Evolutionary conservation across 2,888 invertebrate species (phyloP), one percentile per base, ranked within the genome.

Genomic region (Orgyia antiqua): DNA sequence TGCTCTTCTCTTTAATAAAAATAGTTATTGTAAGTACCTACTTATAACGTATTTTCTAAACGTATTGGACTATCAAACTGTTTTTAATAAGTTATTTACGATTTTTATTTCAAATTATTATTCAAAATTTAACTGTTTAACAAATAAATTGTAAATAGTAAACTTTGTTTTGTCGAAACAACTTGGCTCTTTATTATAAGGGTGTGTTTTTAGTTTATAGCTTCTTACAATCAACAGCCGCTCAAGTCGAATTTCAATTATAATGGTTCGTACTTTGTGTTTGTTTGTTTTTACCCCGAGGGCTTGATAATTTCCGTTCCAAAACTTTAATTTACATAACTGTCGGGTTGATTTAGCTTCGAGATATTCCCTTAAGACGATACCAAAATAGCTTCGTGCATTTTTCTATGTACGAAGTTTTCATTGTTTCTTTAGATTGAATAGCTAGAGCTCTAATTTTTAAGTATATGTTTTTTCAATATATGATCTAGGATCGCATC

Each of bases 181-280:
- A 8, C 32, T 10, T 30, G 15, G 10, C 12, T 27, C 20, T 29
- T 10, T 23, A 13, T 21, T 29, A 18, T 9, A 11, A 31, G 28
- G 24, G 33, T 18, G 26, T 35, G 10, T 38, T 24, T 27, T 40
- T 29, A 40, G 13, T 31, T 41, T 50, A 47, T 39, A 10, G 24
- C 34, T 34, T 23, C 21, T 37, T 36, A 42, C 39, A 51, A 47
- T 43, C 45, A 35, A 45, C 37, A 31, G 23, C 37, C 37, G 39
- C 49, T 38, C 33, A 34, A 47, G 45, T 53, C 25, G 31, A 50
- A 42, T 44, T 52, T 53, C 48, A 52, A 45, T 51, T 51, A 47
- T 37, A 51, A 51, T 36, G 42, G 42, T 27, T 41, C 34, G 39
- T 54, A 46, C 34, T 44, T 46, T 37, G 44, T 41, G 31, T 39